Base-by-base conservation (phyloP, 2,113 vertebrate genomes). In the Cebidichthys violaceus region DNA sequence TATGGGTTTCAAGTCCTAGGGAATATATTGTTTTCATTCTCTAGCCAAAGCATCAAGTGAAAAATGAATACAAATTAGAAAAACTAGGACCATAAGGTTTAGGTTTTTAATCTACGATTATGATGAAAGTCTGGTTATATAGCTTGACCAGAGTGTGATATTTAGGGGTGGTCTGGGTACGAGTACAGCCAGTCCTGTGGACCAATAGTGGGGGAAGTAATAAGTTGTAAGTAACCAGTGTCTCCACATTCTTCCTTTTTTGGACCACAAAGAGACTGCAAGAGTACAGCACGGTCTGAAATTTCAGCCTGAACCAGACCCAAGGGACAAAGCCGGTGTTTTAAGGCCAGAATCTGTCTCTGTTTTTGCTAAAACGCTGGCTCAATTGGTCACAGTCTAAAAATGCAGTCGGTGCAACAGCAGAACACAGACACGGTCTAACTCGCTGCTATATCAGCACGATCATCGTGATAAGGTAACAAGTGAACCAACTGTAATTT, bases 271-370 rank as follows among this genome's bases (percentile, higher is more conserved):
- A 47, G 24, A 29, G 33, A 13, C 33, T 37, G 22, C 22, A 11
- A 39, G 50, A 65, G 59, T 20, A 64, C 29, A 79, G 54, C 33
- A 45, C 1, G 6, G 22, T 45, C 75, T 78, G 62, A 55, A 24
- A 68, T 52, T 47, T 73, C 62, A 79, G 27, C 33, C 55, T 55
- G 15, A 62, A 59, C 22, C 29, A 75, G 47, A 70, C 24, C 76
- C 57, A 39, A 65, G 57, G 70, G 47, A 79, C 47, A 47, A 55
- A 31, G 39, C 8, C 52, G 20, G 29, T 9, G 59, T 37, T 57
- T 69, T 50, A 65, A 37, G 37, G 55, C 13, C 17, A 75, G 27
- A 18, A 35, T 55, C 62, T 15, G 41, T 73, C 54, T 69, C 24
- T 50, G 55, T 33, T 20, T 20, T 31, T 5, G 47, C 47, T 71